Evolutionary conservation across 2,797 vertebrate species (phyloP), one percentile per base, ranked within the genome.

Genomic region (Spheniscus humboldti): DNA sequence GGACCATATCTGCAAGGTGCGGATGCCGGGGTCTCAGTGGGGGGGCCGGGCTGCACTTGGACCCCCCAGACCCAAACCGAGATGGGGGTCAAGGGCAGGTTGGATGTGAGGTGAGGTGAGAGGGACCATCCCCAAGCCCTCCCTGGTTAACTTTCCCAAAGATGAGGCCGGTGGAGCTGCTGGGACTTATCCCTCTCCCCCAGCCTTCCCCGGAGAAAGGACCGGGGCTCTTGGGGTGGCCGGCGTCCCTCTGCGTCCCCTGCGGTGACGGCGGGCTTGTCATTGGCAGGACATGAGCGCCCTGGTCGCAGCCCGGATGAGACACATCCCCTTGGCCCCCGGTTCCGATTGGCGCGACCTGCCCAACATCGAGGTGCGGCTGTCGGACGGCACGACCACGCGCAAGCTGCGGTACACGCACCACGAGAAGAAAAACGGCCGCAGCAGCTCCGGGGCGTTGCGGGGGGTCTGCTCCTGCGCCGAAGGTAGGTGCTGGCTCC

Each of bases 1-100:
- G 97, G 99, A 99, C 91, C 99, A 99, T 53, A 99, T 99, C 97
- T 99, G 99, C 96, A 99, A 99, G 99, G 99, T 99, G 71, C 55
- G 88, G 79, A 11, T 9, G 33, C 9, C 0, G 7, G 7, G 41
- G 23, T 55, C 64, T 52, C 43, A 28, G 3, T 0, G 2, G 3
- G 18, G 18, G 50, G 24, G 10, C 22, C 0, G 4, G 18, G 28
- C 16, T 28, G 39, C n/a, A 1, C n/a, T 24, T 2, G 4, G 64
- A 53, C 10, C 23, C 45, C 7, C n/a, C 50, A 30, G 43, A 30
- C 23, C 48, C 57, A 37, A 47, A 28, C 28, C 2, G 2, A 27
- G 37, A 22, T 43, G 45, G 33, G 52, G 57, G 30, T 24, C 33
- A 12, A 45, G 41, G 33, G 56, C 2, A 8, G 37, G n/a, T 25